Conservation (phyloP, 2,888 invertebrate genomes). For the Mesochorus sp. region DNA sequence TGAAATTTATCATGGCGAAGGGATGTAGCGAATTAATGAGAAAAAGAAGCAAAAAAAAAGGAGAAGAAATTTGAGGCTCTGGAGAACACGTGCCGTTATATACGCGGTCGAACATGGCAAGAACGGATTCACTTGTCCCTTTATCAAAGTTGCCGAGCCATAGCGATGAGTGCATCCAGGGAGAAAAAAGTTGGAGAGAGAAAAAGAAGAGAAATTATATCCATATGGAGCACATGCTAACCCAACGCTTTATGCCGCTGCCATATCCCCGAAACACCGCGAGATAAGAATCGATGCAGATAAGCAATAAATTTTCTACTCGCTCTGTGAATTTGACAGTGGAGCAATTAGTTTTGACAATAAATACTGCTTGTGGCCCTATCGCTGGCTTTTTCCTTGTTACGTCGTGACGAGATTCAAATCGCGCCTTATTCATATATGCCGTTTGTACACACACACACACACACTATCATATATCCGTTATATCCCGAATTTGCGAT, state of each 20-base stretch:
- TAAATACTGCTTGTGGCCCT: slow-evolving; percentile 38
- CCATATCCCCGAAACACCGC: slow-evolving; percentile 11
- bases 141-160: slow-evolving; percentile 24
- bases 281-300: slow-evolving; percentile 48
- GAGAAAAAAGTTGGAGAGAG: neutral
- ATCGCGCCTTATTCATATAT: slow-evolving; percentile 35
- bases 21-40: slow-evolving; percentile 17
- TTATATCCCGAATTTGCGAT: slow-evolving; percentile 31
- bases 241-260: too few relatives aligned
- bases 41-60: neutral
- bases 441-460: slow-evolving; percentile 41
- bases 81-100: slow-evolving; percentile 46
- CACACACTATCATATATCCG: too few relatives aligned
- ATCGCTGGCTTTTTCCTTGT: neutral
- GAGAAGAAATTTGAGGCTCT: slow-evolving; percentile 4
- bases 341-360: slow-evolving; percentile 53
- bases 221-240: neutral
- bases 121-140: slow-evolving; percentile 46
- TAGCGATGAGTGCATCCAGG: neutral
- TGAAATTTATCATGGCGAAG: slow-evolving; percentile 28
- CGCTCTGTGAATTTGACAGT: slow-evolving; percentile 42
- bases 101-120: slow-evolving; percentile 16
- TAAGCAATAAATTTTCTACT: slow-evolving; percentile 51
- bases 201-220: neutral
- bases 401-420: slow-evolving; percentile 57